A percentile compares a stretch with the other conserved stretches of the same genome.
phyloP scores from a whole-genome alignment of 2,888 invertebrate species.

The Drosophila antonietae region DNA sequence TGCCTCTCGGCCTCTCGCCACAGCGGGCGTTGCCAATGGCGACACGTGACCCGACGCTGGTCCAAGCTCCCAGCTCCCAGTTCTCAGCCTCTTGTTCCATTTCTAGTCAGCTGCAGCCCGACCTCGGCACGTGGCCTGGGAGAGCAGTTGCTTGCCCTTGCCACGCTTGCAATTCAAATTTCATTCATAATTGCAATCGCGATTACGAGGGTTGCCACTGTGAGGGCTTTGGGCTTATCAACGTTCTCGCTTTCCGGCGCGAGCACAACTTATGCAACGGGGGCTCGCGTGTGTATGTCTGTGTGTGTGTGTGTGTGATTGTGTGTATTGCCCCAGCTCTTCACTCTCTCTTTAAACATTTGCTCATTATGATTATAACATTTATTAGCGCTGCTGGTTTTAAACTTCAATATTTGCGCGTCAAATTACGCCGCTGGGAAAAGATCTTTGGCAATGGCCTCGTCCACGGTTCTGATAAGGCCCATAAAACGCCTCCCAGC shows the following conservation, averaged over 20 bases:
- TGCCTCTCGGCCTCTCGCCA: not conserved
- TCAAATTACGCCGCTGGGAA: constrained; percentile 68
- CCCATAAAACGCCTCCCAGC: constrained; percentile 10
- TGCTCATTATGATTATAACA: constrained; percentile 77
- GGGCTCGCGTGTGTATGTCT: constrained; percentile 10
- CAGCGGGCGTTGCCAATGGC: constrained; percentile 29
- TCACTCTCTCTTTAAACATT: constrained; percentile 65
- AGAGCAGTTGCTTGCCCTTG: constrained; percentile 16
- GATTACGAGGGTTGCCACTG: constrained; percentile 36
- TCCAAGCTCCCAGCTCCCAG: constrained; percentile 14
- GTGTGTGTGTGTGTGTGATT: constrained; percentile 17
- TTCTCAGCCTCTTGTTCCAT: not conserved
- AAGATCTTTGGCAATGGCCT: constrained; percentile 33
- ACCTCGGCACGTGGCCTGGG: constrained; percentile 48
- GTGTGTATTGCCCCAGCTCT: not conserved
- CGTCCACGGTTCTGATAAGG: constrained; percentile 23
- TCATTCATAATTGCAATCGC: constrained; percentile 72
- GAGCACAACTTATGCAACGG: constrained; percentile 42
- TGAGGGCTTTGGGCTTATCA: constrained; percentile 29
- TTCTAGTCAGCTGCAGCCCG: constrained; percentile 24
- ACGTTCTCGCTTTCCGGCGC: constrained; percentile 20
- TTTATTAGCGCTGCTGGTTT: constrained; percentile 65
- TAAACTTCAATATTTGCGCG: constrained; percentile 73
- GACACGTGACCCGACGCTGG: constrained; percentile 52
- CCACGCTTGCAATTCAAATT: constrained; percentile 72